Evolutionary conservation across 1,140 invertebrate genomes (phyloP), one percentile per base, ranked within the genome.

Genomic region (Bombus huntii): DNA sequence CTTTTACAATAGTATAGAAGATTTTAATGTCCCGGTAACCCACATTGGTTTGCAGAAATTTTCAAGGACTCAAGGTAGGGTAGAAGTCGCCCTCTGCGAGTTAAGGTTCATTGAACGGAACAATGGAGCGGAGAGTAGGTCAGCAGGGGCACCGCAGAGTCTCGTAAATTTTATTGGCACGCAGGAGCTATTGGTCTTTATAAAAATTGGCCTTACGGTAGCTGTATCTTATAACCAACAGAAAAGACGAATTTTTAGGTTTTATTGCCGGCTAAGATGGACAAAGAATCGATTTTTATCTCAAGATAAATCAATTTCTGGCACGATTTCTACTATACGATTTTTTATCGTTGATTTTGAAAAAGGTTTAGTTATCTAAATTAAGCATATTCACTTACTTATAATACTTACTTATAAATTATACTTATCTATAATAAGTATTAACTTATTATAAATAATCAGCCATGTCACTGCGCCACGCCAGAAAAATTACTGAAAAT

Each of bases 101-200:
- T 42, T 1, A 28, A 25, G 72, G 73, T 31, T 53, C 25, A 12
- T 25, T n/a, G 13, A 10, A 75, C 6, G 28, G 42, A 22, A 84
- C 76, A 84, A 62, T 47, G 44, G 25, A 12, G 25, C 15, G 25
- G 37, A 25, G 44, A 85, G 78, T 85, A 74, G 83, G 83, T 81
- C 78, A 85, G 59, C 34, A 81, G n/a, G 34, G 70, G 2, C 83
- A 74, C 78, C 59, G 44, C 83, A 74, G 74, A 34, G 70, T 68
- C 78, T 81, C 83, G 37, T 85, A 85, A 85, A 85, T 85, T 85
- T 85, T 81, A 81, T 85, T 75, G 28, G 78, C 70, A 22, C 68
- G 25, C 66, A 39, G 75, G 8, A 53, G 42, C 25, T n/a, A 8
- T 0, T 15, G n/a, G 66, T 79, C 47, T 57, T 85, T 57, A 6